phyloP scores from a whole-genome alignment of 2,113 vertebrate genomes.

The Ahaetulla prasina region DNA sequence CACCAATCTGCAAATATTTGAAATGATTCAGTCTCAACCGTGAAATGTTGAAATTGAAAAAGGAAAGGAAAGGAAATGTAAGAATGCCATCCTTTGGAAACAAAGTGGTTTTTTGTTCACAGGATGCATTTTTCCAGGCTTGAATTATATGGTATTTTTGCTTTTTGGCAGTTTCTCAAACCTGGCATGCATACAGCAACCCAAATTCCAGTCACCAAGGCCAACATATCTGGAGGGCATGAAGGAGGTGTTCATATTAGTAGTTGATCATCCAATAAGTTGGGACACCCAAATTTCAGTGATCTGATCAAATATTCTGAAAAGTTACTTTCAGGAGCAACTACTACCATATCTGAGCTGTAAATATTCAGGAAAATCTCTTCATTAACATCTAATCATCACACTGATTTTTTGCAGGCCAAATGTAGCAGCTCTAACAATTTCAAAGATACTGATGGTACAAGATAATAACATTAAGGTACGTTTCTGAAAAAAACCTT shows the following conservation, averaged over 20 bases:
- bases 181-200: background rate
- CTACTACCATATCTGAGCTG: background rate
- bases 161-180: background rate
- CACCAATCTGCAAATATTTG: background rate
- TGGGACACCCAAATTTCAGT: background rate
- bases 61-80: background rate
- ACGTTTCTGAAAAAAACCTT: background rate
- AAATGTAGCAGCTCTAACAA: background rate
- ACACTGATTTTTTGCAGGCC: background rate
- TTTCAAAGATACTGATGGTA: background rate
- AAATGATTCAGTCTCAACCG: background rate
- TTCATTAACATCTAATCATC: background rate
- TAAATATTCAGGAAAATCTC: background rate
- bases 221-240: background rate
- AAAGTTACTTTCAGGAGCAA: background rate
- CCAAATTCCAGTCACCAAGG: background rate
- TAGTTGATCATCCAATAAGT: background rate
- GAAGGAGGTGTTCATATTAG: background rate
- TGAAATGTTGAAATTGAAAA: background rate
- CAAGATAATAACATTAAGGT: background rate
- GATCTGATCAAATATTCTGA: background rate
- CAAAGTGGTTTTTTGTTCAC: background rate
- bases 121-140: background rate
- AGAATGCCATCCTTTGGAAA: background rate
- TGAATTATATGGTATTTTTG: background rate